Base-by-base conservation (phyloP, 1,140 invertebrate species). In the Hylaeus volcanicus region DNA sequence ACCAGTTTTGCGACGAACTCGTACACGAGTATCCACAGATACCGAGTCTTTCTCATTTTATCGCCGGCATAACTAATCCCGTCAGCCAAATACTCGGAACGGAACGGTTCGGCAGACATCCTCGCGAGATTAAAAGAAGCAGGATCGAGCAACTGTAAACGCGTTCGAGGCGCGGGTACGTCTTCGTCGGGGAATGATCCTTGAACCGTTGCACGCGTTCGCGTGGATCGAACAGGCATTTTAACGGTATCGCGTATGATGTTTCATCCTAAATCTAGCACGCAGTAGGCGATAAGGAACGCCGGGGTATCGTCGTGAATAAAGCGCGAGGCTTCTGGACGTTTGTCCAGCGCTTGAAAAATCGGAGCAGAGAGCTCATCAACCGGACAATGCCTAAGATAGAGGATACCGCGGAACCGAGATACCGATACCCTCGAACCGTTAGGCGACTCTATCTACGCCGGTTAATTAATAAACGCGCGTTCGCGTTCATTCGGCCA, bases 391-490 rank as follows among this genome's bases (percentile, higher is more conserved):
- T 85, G 39, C 9, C 4, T 11, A 45, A 48, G 37, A 39, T 56
- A 58, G 41, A 11, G 64, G 65, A 75, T 26, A 68, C 51, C 26
- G n/a, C 39, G 55, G 53, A 61, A 76, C 37, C 53, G 5, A 56
- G 69, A 76, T 83, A 73, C 70, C 70, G 61, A 83, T 76, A 48
- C 63, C 61, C 15, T 65, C 55, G 61, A 63, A 65, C 85, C 81
- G 84, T 86, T 86, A 86, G 73, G 71, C 65, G 85, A 73, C 77
- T 86, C 74, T 83, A 86, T 86, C 84, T 70, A 76, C 39, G 37
- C 73, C 26, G 48, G 74, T 79, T 86, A 86, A 86, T 86, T 86
- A 86, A 86, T 86, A 86, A 86, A 86, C 60, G 76, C 26, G 77
- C 53, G 73, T 76, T 73, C 63, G 53, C 65, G 39, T 64, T 76